phyloP scores from a whole-genome alignment of 2,113 vertebrate species.

The Corythornis madagascariensis region DNA sequence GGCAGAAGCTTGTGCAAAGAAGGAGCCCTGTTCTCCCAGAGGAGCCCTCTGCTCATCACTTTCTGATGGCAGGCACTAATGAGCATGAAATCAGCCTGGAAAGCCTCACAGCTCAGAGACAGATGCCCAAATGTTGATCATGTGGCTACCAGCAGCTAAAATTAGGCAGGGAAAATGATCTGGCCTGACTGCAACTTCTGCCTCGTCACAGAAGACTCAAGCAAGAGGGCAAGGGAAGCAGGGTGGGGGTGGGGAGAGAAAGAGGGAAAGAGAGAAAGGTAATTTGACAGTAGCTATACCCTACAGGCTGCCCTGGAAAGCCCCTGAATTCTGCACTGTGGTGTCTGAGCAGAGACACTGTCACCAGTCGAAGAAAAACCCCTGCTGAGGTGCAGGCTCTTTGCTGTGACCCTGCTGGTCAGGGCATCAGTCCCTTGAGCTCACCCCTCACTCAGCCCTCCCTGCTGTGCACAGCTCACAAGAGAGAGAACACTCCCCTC shows the following conservation, averaged over 20 bases:
- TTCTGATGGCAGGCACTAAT: neutral
- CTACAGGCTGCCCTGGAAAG: neutral
- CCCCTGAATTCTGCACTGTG: neutral
- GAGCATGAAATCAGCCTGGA: neutral
- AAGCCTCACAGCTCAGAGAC: neutral
- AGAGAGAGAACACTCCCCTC: neutral
- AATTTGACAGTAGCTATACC: neutral
- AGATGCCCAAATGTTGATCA: neutral
- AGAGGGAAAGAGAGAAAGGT: neutral
- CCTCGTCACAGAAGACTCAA: neutral
- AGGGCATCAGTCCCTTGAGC: neutral
- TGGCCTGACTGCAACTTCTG: neutral
- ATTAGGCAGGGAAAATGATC: neutral
- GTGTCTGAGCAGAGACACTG: neutral
- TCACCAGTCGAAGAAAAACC: neutral
- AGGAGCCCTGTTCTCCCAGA: neutral
- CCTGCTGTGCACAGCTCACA: fast-evolving
- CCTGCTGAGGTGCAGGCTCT: neutral
- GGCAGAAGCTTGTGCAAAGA: neutral
- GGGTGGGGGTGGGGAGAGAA: neutral
- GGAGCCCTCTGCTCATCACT: neutral
- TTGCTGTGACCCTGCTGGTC: neutral
- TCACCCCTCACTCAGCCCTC: neutral
- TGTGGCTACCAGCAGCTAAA: neutral
- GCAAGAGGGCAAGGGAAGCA: neutral